Percentiles rank a stretch among this genome's conserved stretches.
Evolutionary conservation across 1,140 invertebrate species (phyloP).

Genomic region (Chironomus striatipennis): DNA sequence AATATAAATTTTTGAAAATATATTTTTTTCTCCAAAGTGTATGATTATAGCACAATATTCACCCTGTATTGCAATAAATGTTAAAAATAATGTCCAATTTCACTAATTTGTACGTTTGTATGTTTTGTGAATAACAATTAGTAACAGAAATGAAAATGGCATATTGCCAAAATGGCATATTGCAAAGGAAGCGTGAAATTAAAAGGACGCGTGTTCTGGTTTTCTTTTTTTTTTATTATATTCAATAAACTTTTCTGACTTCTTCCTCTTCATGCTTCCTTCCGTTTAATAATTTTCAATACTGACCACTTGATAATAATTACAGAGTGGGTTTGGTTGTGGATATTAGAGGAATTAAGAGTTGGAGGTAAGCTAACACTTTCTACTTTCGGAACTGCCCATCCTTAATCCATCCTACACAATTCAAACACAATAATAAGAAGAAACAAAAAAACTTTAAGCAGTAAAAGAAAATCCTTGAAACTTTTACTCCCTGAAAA

Average conservation of each 20-base stretch:
- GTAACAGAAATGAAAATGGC: constrained; percentile 15
- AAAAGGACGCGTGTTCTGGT: background rate
- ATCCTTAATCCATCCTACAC: background rate
- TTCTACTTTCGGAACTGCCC: too few species aligned
- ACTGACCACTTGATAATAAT: background rate
- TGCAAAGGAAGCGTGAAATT: constrained; percentile 1
- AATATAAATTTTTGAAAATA: too few species aligned
- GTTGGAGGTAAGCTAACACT: too few species aligned
- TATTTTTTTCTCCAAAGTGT: too few species aligned
- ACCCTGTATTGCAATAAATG: constrained; percentile 8
- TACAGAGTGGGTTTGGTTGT: too few species aligned
- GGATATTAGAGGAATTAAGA: too few species aligned
- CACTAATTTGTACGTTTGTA: constrained; percentile 20
- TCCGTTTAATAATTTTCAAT: background rate
- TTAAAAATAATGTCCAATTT: constrained; percentile 22
- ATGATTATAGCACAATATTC: background rate
- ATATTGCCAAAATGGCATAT: background rate
- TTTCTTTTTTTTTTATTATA: background rate
- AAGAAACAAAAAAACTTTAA: background rate
- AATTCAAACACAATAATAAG: background rate
- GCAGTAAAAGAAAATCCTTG: too few species aligned
- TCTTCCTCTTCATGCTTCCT: too few species aligned
- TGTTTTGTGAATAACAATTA: constrained; percentile 18
- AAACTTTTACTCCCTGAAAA: too few species aligned
- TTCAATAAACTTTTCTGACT: background rate